Evolutionary conservation across 2,888 invertebrate species (phyloP).

Genomic region (Ryuthela nishihirai): DNA sequence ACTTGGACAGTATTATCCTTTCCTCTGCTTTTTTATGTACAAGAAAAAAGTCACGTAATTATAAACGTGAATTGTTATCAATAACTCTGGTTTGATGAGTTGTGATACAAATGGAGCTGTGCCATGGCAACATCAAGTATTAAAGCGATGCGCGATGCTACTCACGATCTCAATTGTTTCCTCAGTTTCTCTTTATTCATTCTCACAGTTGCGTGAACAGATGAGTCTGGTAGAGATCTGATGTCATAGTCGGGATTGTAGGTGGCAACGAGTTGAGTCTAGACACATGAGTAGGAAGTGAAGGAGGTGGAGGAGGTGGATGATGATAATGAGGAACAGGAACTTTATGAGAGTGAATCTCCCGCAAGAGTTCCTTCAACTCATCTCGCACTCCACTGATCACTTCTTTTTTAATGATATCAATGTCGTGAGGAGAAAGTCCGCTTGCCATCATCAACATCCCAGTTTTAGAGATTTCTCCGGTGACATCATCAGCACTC

Average conservation of each 20-base stretch:
- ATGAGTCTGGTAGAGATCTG: slow-evolving; percentile 51
- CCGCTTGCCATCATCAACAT: neutral
- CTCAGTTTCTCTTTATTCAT: no score
- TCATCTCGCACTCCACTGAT: slow-evolving; percentile 22
- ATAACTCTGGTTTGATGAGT: no score
- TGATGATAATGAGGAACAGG: neutral
- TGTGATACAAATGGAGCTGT: no score
- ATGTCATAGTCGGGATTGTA: slow-evolving; percentile 44
- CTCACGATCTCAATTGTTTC: no score
- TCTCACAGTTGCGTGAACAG: slow-evolving; percentile 51
- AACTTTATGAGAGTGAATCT: slow-evolving; percentile 10
- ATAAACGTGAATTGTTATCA: no score
- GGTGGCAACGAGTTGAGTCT: slow-evolving; percentile 19
- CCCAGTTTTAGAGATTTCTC: slow-evolving; percentile 4
- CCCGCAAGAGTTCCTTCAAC: slow-evolving; percentile 20
- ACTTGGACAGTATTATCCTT: no score
- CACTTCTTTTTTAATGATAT: slow-evolving; percentile 27
- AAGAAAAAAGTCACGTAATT: no score
- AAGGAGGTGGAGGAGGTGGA: slow-evolving; percentile 4
- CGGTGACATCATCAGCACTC: slow-evolving; percentile 16
- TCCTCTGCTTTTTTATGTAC: no score
- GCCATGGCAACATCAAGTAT: no score
- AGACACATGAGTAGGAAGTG: slow-evolving; percentile 10
- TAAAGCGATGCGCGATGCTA: no score
- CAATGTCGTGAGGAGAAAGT: slow-evolving; percentile 22